phyloP scores from a whole-genome alignment of 2,888 invertebrate genomes.

The Philhelius pedissequus region DNA sequence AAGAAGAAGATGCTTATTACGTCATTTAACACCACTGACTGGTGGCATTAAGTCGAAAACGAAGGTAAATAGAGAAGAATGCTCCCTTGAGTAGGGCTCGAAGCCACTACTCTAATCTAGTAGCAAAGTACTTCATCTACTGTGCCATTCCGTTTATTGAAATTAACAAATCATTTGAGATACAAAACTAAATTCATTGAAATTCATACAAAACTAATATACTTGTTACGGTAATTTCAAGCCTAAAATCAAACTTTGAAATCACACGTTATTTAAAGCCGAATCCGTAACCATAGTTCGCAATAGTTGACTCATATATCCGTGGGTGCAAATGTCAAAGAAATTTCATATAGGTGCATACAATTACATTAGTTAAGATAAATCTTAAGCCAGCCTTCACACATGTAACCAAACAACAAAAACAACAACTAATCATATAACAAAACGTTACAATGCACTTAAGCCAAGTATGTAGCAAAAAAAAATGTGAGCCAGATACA shows the following conservation, averaged over 20 bases:
- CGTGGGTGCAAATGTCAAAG: background rate
- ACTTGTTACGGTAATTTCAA: background rate
- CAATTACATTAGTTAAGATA: conserved; percentile 7
- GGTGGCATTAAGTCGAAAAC: no score
- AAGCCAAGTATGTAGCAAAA: no score
- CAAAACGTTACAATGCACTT: background rate
- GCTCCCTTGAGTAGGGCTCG: no score
- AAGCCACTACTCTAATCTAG: no score
- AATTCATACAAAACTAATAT: background rate
- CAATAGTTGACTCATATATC: background rate
- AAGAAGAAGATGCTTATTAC: background rate
- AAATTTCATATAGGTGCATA: background rate
- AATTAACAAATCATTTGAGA: background rate
- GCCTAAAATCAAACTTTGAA: background rate
- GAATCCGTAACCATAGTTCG: background rate
- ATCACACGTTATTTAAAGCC: background rate
- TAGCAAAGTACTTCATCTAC: no score
- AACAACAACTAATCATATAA: background rate
- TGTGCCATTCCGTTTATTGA: no score
- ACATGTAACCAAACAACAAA: background rate
- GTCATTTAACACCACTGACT: no score
- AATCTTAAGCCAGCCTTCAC: conserved; percentile 12
- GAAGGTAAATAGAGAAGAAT: no score
- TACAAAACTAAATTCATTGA: background rate
- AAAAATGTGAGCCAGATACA: conserved; percentile 15